Conservation (phyloP, 2,888 invertebrate species). For the Saturnia pavonia region DNA sequence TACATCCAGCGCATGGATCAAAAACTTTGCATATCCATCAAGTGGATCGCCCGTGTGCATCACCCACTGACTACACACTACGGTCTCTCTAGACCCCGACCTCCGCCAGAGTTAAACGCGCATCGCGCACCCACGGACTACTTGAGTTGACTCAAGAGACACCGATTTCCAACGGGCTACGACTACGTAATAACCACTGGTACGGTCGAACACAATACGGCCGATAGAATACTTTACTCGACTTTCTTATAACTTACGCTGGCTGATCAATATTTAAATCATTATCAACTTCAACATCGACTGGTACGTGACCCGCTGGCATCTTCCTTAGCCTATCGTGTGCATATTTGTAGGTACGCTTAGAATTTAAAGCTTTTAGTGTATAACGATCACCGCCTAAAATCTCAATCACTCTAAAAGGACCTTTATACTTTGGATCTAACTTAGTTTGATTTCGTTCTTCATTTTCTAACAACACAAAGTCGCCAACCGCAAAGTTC, state of each 20-base stretch:
- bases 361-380: slow-evolving; percentile 25
- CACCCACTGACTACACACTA: neutral
- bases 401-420: slow-evolving; percentile 28
- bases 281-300: slow-evolving; percentile 1
- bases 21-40: neutral
- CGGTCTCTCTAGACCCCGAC: slow-evolving; percentile 1
- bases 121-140: slow-evolving; percentile 4
- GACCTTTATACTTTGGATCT: slow-evolving; percentile 32
- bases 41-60: neutral
- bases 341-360: slow-evolving; percentile 32
- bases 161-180: neutral
- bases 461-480: slow-evolving; percentile 29
- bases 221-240: neutral
- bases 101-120: neutral
- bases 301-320: neutral
- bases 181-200: slow-evolving; percentile 4
- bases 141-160: neutral
- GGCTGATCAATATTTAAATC: no score
- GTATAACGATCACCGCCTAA: slow-evolving; percentile 27
- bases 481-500: slow-evolving; percentile 26
- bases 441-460: slow-evolving; percentile 33
- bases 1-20: neutral
- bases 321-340: slow-evolving; percentile 26
- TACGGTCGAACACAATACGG: slow-evolving; percentile 1
- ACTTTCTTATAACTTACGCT: neutral